Base-by-base conservation (phyloP, 2,888 invertebrate genomes). In the Leucania comma region DNA sequence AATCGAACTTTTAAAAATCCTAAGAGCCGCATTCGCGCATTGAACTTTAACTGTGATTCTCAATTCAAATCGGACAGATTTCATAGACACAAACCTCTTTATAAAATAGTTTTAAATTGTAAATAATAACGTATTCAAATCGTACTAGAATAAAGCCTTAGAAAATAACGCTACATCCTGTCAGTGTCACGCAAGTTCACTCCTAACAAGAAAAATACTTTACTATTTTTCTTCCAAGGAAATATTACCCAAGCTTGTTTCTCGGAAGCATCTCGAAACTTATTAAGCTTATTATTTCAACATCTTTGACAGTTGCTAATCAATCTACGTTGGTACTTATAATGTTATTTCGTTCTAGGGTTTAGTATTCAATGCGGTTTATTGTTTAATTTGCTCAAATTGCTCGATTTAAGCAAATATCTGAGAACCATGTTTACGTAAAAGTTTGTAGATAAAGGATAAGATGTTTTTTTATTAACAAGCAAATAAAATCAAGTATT, bases 211-310 rank as follows among this genome's bases (percentile, higher is more conserved):
- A 79, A 78, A 61, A 72, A 72, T 60, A 17, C 32, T 71, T 38
- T 4, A 38, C 65, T 61, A 62, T 78, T 78, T 74, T 74, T 38
- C 78, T 74, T 57, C 26, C 29, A 61, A 64, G 32, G 26, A 51
- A 65, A 78, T 61, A 65, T 61, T 61, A 65, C 57, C 9, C 26
- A 38, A 57, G 54, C 12, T 72, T 74, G 5, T 54, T 70, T 62
- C 58, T 42, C 20, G 24, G n/a, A 46, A 77, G 17, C 38, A 38
- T 56, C 71, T 24, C 10, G 14, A 24, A 60, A 72, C 35, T 58
- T 57, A 57, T 48, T 51, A 35, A 54, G 53, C 26, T 46, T 58
- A 38, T 58, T 78, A 72, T 46, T 53, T 20, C n/a, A 51, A 61
- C 32, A 20, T 51, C 65, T 57, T 65, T 54, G 20, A 32, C 29